Evolutionary conservation across 2,113 vertebrate species (phyloP), one percentile per base, ranked within the genome.

Genomic region (Pelecanoides urinatrix): DNA sequence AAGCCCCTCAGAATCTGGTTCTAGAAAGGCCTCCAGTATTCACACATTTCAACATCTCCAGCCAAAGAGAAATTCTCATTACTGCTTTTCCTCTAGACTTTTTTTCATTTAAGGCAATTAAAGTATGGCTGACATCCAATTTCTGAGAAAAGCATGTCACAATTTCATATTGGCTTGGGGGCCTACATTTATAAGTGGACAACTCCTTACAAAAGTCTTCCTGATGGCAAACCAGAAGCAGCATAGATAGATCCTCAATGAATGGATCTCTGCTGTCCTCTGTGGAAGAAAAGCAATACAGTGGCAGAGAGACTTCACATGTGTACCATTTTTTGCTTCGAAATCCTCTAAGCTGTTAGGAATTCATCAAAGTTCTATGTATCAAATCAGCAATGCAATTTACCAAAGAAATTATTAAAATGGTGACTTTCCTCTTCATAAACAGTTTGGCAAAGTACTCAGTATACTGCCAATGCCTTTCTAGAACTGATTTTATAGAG

Each of bases 1-100:
- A 27, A 72, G 0, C 1, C 1, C 2, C 0, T 74, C 63, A 63
- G 7, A 71, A 71, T 29, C 6, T n/a, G 8, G 11, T 32, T 17
- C 25, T 26, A 77, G 45, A 84, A 81, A 34, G n/a, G 7, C 7
- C 16, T 63, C 63, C 16, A 29, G 2, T 56, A 67, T 47, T 70
- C n/a, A 38, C 20, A 38, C 1, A 20, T 61, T 17, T 52, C 10
- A 59, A 13, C 11, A 32, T 44, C 13, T 78, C 7, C 10, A 75
- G 11, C 14, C 23, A 55, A 52, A 72, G 12, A 40, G 9, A 50
- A 65, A n/a, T 15, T 45, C 8, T 74, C 18, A 16, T 47, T 53
- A 38, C 11, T 32, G 10, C 5, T 40, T 85, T 62, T 42, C 23
- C 29, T 77, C 3, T 56, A 44, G 13, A 30, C 0, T 30, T 45